These are phyloP conservation scores for Electrona antarctica DNA, from an alignment of 2,113 vertebrate species.

Conservation along the genomic window DNA sequence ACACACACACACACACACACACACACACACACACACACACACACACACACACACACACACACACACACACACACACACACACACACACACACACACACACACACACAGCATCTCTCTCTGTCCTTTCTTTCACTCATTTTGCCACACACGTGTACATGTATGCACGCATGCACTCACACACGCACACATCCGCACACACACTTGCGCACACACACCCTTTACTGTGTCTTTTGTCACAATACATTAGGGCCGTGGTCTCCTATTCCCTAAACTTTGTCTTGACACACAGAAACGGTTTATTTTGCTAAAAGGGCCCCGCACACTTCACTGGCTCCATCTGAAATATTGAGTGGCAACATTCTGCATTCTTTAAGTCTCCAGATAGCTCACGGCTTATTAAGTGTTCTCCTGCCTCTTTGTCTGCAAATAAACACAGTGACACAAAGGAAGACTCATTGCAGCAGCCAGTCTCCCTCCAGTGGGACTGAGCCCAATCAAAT, in stretches of 20 bases:
- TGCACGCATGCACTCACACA: not conserved
- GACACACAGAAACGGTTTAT: conserved; percentile 65
- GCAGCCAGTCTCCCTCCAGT: not conserved
- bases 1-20: conserved; percentile 51
- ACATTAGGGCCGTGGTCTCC: conserved; percentile 52
- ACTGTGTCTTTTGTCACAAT: conserved; percentile 64
- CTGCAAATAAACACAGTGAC: conserved; percentile 16
- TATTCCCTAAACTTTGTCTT: conserved; percentile 64
- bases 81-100: conserved; percentile 17
- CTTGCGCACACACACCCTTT: not conserved
- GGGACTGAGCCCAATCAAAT: conserved; percentile 31
- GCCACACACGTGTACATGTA: too few relatives aligned
- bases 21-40: conserved; percentile 38
- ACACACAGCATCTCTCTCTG: conserved; percentile 1
- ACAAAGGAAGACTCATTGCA: not conserved
- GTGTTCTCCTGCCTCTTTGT: not conserved
- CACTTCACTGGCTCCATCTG: conserved; percentile 66
- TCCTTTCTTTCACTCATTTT: too few relatives aligned
- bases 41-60: conserved; percentile 67
- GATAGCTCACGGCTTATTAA: conserved; percentile 3
- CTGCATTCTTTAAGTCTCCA: conserved; percentile 7
- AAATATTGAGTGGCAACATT: conserved; percentile 56
- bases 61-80: conserved; percentile 34
- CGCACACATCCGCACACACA: not conserved
- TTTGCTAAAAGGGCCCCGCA: conserved; percentile 61